A percentile compares a stretch with the other conserved stretches of the same genome.
phyloP scores from a whole-genome alignment of 2,888 invertebrate genomes.

The Campoletis raptor region DNA sequence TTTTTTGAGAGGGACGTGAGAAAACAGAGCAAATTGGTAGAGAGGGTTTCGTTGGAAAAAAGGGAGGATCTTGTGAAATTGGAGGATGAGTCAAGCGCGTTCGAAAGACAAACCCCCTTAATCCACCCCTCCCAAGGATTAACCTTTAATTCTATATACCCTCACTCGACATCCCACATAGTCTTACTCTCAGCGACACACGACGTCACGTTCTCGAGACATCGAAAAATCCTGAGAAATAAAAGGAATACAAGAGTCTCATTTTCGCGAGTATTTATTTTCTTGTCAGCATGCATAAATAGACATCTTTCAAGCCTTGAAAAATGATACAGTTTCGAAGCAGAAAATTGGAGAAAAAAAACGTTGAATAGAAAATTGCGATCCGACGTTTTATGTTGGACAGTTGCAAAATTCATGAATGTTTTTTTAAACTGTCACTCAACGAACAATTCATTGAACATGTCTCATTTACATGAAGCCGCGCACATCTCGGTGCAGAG shows the following conservation, averaged over 20 bases:
- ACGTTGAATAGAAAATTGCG: neutral
- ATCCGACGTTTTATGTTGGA: neutral
- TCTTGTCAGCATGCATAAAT: neutral
- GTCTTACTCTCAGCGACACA: slow-evolving; percentile 37
- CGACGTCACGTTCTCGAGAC: slow-evolving; percentile 32
- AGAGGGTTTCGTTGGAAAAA: slow-evolving; percentile 29
- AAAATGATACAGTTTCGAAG: neutral
- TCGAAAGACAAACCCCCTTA: slow-evolving; percentile 51
- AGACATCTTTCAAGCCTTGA: neutral
- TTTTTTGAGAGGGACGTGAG: slow-evolving; percentile 21
- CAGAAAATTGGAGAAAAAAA: neutral
- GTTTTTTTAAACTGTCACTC: neutral
- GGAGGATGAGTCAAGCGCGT: slow-evolving; percentile 61
- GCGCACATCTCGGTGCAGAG: slow-evolving; percentile 3
- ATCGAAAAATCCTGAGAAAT: slow-evolving; percentile 9
- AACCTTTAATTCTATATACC: slow-evolving; percentile 84
- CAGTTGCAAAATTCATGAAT: neutral
- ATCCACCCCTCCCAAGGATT: slow-evolving; percentile 76
- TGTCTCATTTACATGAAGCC: neutral
- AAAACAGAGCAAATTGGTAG: slow-evolving; percentile 3
- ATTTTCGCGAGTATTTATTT: slow-evolving; percentile 7
- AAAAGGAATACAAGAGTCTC: neutral
- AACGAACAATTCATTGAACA: neutral
- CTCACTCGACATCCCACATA: slow-evolving; percentile 74
- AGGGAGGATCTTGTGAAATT: slow-evolving; percentile 30